phyloP scores from a whole-genome alignment of 1,140 invertebrate species.

The Hirudo medicinalis region DNA sequence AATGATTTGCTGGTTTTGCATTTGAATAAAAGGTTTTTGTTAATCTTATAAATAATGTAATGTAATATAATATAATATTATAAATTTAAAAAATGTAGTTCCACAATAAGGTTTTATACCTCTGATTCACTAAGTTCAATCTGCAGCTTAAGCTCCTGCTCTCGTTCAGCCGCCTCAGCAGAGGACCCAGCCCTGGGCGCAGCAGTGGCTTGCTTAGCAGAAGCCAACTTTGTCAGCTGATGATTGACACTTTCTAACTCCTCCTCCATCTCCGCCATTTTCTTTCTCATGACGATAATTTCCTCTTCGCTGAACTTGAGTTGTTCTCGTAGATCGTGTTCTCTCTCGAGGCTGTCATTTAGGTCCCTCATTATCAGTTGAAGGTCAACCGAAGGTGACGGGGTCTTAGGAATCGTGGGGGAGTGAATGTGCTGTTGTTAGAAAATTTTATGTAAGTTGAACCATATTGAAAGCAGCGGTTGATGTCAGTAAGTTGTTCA shows the following conservation, averaged over 20 bases:
- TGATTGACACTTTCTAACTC: slow-evolving; percentile 81
- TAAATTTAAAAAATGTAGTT: background rate
- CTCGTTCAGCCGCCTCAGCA: slow-evolving; percentile 25
- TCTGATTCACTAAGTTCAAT: slow-evolving; percentile 77
- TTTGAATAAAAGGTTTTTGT: background rate
- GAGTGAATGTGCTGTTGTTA: background rate
- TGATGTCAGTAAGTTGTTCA: too few species aligned
- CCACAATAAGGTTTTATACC: slow-evolving; percentile 37
- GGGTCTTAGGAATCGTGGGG: background rate
- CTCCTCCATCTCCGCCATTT: slow-evolving; percentile 71
- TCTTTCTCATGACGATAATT: slow-evolving; percentile 63
- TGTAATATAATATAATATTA: background rate
- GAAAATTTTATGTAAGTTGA: too few species aligned
- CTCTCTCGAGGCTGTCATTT: slow-evolving; percentile 75
- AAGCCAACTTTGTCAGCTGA: slow-evolving; percentile 83
- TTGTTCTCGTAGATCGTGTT: slow-evolving; percentile 80
- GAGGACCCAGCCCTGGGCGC: background rate
- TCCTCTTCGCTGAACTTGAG: slow-evolving; percentile 77
- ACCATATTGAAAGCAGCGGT: too few species aligned
- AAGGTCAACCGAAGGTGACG: slow-evolving; percentile 8
- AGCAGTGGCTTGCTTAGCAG: slow-evolving; percentile 24
- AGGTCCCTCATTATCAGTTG: slow-evolving; percentile 64
- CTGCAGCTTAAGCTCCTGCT: slow-evolving; percentile 57
- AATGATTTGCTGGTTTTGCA: background rate
- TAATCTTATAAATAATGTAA: background rate